Base-by-base conservation (phyloP, 2,888 invertebrate species). In the Trichopria drosophilae region DNA sequence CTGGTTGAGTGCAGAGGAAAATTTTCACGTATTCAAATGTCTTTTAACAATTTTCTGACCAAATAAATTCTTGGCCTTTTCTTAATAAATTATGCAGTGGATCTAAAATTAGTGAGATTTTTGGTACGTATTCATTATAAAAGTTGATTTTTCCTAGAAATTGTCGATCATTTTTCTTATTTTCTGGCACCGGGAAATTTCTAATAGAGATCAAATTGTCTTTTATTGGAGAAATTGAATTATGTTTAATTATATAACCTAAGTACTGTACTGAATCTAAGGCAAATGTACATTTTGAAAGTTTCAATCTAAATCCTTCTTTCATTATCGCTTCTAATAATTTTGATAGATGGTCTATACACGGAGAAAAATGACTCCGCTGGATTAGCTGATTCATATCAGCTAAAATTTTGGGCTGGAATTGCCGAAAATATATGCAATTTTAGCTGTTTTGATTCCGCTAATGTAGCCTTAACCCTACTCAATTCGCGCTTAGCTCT, bases 1-100 rank as follows among this genome's bases (percentile, higher is more conserved):
- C 42, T 16, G 64, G 65, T 57, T 59, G 18, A 7, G 58, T 53
- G 32, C 66, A 65, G 18, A 67, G 39, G 22, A 56, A 47, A n/a
- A 43, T 35, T 55, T 64, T 64, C 36, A 62, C 55, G 36, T 41
- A 24, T 10, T 48, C 31, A 32, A 61, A 61, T 9, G 55, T 20
- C 35, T 47, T 47, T 45, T 63, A 40, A 41, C 61, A 65, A 35
- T 59, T 39, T 10, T 55, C 47, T 16, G 54, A 35, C 62, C 60
- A 62, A 6, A 26, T 40, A 44, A 62, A 65, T 34, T 45, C 45
- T 31, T 54, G 32, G 13, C 41, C 35, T 53, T 63, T 60, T 34
- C 52, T 46, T 10, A 60, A n/a, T 46, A 58, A 20, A 3, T 57
- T 57, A 15, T 57, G 54, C 6, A 19, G n/a, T 7, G 19, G 37